Conservation (phyloP, 2,888 invertebrate genomes). For the Frankliniella intonsa region DNA sequence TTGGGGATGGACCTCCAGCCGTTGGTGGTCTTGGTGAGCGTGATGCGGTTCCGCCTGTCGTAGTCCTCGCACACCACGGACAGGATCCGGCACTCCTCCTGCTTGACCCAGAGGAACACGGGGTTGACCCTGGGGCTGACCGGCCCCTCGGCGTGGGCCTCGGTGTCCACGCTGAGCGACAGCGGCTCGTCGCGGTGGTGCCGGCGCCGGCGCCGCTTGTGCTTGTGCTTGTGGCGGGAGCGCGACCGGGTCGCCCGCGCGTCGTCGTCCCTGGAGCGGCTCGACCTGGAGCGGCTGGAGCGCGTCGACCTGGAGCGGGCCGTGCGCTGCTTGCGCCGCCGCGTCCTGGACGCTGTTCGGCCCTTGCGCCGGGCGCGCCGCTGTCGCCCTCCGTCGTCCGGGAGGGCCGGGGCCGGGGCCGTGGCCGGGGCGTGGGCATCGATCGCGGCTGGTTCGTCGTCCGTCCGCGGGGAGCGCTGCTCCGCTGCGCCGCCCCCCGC, state of each 20-base stretch:
- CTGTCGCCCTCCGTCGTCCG: constrained; percentile 41
- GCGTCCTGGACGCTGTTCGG: constrained; percentile 44
- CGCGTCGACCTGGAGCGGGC: constrained; percentile 39
- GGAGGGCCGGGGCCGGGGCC: constrained; percentile 36
- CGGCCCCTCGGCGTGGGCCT: constrained; percentile 40
- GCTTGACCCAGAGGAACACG: constrained; percentile 79
- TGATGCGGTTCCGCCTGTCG: constrained; percentile 78
- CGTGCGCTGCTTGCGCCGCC: constrained; percentile 44
- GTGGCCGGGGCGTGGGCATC: constrained; percentile 46
- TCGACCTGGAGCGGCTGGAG: constrained; percentile 36
- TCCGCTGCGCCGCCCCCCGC: constrained; percentile 45
- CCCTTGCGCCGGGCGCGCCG: constrained; percentile 47
- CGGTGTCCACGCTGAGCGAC: not conserved
- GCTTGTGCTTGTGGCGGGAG: constrained; percentile 49
- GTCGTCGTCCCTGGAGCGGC: constrained; percentile 33
- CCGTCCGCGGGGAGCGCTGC: constrained; percentile 43
- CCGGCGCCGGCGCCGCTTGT: constrained; percentile 39
- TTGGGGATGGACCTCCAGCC: constrained; percentile 81
- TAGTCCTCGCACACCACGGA: constrained; percentile 84
- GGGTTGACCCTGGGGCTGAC: constrained; percentile 67
- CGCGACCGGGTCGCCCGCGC: constrained; percentile 45
- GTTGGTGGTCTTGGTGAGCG: constrained; percentile 71
- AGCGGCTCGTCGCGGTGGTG: constrained; percentile 31
- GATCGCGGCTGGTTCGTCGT: constrained; percentile 42
- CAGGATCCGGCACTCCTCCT: constrained; percentile 72